Evolutionary conservation across 2,888 invertebrate species (phyloP).

Genomic region (Eretmocerus hayati): DNA sequence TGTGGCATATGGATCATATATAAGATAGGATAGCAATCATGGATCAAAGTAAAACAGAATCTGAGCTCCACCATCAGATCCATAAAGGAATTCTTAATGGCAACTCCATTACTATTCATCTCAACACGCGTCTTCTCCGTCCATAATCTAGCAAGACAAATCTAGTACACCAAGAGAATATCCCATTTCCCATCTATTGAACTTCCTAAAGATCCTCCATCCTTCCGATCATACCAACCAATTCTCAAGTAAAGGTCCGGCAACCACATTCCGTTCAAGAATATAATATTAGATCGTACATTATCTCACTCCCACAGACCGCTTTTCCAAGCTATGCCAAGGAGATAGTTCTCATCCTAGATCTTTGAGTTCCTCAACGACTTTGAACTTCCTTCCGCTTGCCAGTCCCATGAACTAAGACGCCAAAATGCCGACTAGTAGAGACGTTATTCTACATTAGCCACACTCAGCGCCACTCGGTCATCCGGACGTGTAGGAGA

Average conservation of each 20-base stretch:
- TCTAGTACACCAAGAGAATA: too few relatives aligned
- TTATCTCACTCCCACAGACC: constrained; percentile 24
- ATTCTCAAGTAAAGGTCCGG: constrained; percentile 9
- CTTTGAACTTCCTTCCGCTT: too few relatives aligned
- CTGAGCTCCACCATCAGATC: not conserved
- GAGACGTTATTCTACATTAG: constrained; percentile 17
- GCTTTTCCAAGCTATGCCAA: constrained; percentile 1
- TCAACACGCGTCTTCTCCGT: constrained; percentile 4
- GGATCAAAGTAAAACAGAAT: not conserved
- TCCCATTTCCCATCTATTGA: too few relatives aligned
- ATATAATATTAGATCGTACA: constrained; percentile 39
- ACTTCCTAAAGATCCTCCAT: too few relatives aligned
- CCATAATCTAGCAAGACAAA: too few relatives aligned
- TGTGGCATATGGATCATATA: too few relatives aligned
- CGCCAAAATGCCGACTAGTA: not conserved
- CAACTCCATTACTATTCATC: constrained; percentile 38
- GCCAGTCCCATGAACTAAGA: too few relatives aligned
- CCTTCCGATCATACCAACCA: too few relatives aligned
- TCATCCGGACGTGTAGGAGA: constrained; percentile 22
- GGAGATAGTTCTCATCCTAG: too few relatives aligned
- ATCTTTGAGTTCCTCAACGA: too few relatives aligned
- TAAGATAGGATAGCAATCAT: too few relatives aligned
- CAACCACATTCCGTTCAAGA: constrained; percentile 35
- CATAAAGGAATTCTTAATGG: constrained; percentile 31
- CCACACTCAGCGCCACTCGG: constrained; percentile 20